Evolutionary conservation across 1,140 invertebrate species (phyloP).

Genomic region (Pygmarrhopalites habei): DNA sequence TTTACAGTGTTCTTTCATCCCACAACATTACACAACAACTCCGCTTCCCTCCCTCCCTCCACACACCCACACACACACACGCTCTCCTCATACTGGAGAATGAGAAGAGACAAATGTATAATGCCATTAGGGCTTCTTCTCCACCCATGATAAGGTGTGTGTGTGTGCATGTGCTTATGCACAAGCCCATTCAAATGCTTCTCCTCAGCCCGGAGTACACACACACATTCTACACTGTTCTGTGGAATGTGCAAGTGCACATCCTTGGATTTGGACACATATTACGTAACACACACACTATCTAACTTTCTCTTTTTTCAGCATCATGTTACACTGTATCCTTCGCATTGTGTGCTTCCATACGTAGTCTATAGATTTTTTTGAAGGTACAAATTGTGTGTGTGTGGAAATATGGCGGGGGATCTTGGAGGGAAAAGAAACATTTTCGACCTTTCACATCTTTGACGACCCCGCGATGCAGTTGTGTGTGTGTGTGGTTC

Average conservation of each 20-base stretch:
- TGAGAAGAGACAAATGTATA: constrained; percentile 7
- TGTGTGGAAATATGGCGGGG: neutral
- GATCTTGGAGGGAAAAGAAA: neutral
- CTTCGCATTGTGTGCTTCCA: too few relatives aligned
- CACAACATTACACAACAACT: neutral
- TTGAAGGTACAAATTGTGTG: neutral
- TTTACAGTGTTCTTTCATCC: neutral
- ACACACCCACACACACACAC: too few relatives aligned
- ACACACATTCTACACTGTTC: neutral
- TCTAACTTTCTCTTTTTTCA: too few relatives aligned
- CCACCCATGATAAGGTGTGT: neutral
- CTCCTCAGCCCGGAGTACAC: neutral
- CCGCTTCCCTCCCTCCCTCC: neutral
- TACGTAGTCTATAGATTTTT: too few relatives aligned
- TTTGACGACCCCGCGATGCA: neutral
- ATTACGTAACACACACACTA: neutral
- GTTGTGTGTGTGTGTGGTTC: neutral
- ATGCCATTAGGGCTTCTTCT: neutral
- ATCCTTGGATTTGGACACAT: neutral
- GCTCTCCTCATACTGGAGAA: too few relatives aligned
- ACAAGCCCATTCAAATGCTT: neutral
- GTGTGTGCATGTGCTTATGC: neutral
- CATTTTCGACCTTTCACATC: neutral
- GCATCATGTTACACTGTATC: too few relatives aligned
- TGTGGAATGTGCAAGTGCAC: neutral